Base-by-base conservation (phyloP, 2,797 vertebrate genomes). In the Xyrichtys novacula region DNA sequence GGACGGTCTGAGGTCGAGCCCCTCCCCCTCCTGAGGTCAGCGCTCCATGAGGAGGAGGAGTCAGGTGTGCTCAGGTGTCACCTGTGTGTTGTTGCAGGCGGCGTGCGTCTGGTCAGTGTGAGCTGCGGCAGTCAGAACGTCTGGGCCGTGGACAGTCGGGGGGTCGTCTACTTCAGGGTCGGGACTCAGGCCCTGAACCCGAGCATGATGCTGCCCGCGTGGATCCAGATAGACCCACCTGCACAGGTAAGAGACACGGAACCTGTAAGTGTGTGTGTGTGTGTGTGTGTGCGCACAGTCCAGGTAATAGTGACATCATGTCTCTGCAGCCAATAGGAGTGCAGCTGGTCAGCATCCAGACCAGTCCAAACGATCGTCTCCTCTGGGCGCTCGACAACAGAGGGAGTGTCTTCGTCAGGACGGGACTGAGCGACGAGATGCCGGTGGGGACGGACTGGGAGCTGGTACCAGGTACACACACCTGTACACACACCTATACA, bases 161-260 rank as follows among this genome's bases (percentile, higher is more conserved):
- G 98, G 17, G 91, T 96, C 0, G 89, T 99, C 69, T 97, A 98
- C 91, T 99, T 99, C 90, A 93, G 98, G 7, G 97, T 99, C 0
- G 98, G 98, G 71, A 99, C 97, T 4, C 98, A 99, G 23, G 97
- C 97, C 2, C 83, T 99, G 55, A 99, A 99, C 80, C 96, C 98
- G 1, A 99, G 95, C 80, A 94, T 99, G 94, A 99, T 99, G 98
- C 94, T 99, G 60, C 98, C 98, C 0, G 98, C 98, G 0, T 99
- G 98, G 98, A 98, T 99, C 87, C 94, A 94, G 76, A 98, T 99
- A n/a, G 97, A 99, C 47, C 95, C 97, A 1, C 97, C 96, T 2
- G 88, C 90, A 36, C 97, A 97, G 96, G 97, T 97, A 91, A 53
- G 42, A 26, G 19, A 40, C 19, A 6, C 6, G 8, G 32, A 34